phyloP scores from a whole-genome alignment of 2,113 vertebrate genomes.

The Mustela nigripes region DNA sequence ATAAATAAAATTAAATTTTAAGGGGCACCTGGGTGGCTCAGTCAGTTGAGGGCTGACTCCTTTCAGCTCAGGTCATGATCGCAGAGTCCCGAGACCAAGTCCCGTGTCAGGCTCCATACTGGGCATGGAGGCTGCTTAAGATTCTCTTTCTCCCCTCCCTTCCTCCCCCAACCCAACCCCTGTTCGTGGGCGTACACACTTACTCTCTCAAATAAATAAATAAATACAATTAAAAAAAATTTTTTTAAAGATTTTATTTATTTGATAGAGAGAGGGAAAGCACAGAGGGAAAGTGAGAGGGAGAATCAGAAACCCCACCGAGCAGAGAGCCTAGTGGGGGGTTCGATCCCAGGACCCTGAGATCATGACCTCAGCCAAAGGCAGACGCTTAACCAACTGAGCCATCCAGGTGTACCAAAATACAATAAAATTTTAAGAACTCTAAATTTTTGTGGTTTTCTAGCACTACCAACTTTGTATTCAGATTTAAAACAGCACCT shows the following conservation, averaged over 20 bases:
- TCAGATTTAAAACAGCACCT: neutral
- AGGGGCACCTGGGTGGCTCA: neutral
- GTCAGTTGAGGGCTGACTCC: neutral
- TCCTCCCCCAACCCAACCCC: neutral
- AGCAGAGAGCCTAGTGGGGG: neutral
- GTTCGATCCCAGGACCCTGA: neutral
- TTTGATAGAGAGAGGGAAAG: neutral
- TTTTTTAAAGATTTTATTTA: too few relatives aligned
- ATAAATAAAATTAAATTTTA: neutral
- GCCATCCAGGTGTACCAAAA: neutral
- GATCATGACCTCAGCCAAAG: neutral
- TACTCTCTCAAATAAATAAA: neutral
- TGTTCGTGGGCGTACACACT: neutral
- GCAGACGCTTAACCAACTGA: neutral
- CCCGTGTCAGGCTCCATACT: neutral
- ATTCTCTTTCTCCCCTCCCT: neutral
- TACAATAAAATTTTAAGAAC: neutral
- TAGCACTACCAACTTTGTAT: neutral
- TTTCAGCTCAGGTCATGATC: neutral
- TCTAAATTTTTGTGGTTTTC: slow-evolving; percentile 30
- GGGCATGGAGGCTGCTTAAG: neutral
- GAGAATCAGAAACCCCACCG: neutral
- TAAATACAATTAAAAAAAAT: too few relatives aligned
- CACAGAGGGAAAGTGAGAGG: neutral
- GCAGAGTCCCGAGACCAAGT: neutral